Conservation (phyloP, 2,888 invertebrate genomes). For the Theristus sp. region DNA sequence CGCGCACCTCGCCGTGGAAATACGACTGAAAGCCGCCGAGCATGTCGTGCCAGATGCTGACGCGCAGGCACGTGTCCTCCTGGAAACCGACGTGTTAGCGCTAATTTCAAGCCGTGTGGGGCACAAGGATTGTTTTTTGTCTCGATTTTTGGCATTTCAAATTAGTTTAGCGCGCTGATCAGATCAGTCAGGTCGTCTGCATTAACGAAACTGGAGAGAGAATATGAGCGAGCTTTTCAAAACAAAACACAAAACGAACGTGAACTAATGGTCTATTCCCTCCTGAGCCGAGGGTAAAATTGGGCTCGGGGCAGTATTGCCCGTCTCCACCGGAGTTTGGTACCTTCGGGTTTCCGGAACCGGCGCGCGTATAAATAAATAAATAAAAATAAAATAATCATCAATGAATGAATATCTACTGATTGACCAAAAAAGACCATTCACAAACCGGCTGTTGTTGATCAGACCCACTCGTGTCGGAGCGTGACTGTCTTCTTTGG, state of each 20-base stretch:
- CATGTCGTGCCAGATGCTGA: slow-evolving; percentile 15
- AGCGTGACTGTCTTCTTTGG: background rate
- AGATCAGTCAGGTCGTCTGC: too few relatives aligned
- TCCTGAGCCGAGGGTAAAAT: too few relatives aligned
- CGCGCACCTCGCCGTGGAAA: slow-evolving; percentile 16
- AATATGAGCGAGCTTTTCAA: too few relatives aligned
- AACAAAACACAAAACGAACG: too few relatives aligned
- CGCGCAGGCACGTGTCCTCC: background rate
- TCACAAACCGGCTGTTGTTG: background rate
- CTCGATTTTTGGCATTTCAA: too few relatives aligned
- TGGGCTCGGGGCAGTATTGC: too few relatives aligned
- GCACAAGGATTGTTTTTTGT: background rate
- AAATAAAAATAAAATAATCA: background rate
- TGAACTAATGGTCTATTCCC: too few relatives aligned
- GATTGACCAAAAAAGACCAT: background rate
- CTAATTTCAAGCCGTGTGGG: background rate
- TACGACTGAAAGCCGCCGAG: slow-evolving; percentile 15
- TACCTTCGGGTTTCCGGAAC: too few relatives aligned
- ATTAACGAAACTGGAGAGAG: too few relatives aligned
- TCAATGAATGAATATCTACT: background rate
- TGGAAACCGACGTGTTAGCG: background rate
- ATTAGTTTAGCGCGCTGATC: too few relatives aligned
- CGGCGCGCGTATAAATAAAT: too few relatives aligned
- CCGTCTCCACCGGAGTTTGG: too few relatives aligned
- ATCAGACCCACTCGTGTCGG: background rate